These are phyloP conservation scores for Euplagia quadripunctaria DNA, from an alignment of 2,888 invertebrate genomes.

Conservation along the genomic window DNA sequence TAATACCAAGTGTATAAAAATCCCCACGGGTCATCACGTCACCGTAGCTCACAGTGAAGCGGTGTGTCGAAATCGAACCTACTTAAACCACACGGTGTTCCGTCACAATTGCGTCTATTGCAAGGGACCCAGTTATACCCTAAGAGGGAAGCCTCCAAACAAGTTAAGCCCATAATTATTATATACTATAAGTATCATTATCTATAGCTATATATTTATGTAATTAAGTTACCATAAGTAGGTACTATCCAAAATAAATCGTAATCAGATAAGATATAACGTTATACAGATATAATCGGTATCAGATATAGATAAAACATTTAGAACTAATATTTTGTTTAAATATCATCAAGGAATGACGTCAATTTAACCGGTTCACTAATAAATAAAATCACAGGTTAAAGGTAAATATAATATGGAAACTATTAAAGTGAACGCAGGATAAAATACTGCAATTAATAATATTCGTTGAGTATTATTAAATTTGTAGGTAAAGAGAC, in stretches of 20 bases:
- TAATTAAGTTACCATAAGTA: background rate
- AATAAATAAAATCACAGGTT: background rate
- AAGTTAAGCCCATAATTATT: too few relatives aligned
- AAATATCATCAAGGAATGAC: background rate
- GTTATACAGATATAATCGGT: background rate
- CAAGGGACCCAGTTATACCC: too few relatives aligned
- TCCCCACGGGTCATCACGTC: too few relatives aligned
- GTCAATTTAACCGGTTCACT: background rate
- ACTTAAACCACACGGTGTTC: too few relatives aligned
- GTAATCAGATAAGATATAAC: background rate
- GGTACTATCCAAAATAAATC: background rate
- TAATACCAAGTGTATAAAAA: too few relatives aligned
- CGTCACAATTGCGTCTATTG: too few relatives aligned
- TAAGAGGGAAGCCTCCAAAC: too few relatives aligned
- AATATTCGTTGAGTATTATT: background rate
- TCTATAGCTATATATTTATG: background rate
- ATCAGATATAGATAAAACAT: constrained; percentile 1
- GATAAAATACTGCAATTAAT: background rate
- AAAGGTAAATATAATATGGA: background rate
- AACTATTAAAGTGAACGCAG: background rate
- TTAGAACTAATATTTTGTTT: background rate
- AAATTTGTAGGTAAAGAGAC: background rate
- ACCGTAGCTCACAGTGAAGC: too few relatives aligned
- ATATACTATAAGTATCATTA: background rate
- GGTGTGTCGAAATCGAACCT: too few relatives aligned